A percentile compares a stretch with the other conserved stretches of the same genome.
phyloP scores from a whole-genome alignment of 35 echinoderm and acorn worm species.

The Nesometra sesokonis region DNA sequence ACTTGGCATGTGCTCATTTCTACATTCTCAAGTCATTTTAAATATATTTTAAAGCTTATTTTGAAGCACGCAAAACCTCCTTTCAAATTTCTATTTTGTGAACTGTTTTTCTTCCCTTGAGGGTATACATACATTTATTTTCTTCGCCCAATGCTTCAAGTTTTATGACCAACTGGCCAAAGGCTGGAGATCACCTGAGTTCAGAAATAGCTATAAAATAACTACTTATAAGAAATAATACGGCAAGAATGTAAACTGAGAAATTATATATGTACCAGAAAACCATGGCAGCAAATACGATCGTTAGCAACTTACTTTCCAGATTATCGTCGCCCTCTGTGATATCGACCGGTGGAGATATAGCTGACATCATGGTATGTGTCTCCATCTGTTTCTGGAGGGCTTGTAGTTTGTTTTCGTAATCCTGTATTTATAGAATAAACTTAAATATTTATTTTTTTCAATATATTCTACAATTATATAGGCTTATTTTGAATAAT shows the following conservation, averaged over 20 bases:
- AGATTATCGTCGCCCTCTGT: constrained; percentile 68
- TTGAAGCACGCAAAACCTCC: too few relatives aligned
- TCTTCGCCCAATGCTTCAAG: too few relatives aligned
- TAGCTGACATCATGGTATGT: constrained; percentile 53
- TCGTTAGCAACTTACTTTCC: constrained; percentile 98
- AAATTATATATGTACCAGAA: constrained; percentile 97
- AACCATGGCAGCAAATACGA: constrained; percentile 70
- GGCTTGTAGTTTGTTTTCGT: constrained; percentile 80
- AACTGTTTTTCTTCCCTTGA: too few relatives aligned
- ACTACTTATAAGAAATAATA: constrained; percentile 77
- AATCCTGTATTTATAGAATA: constrained; percentile 43
- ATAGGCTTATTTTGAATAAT: neutral
- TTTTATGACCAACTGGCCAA: too few relatives aligned
- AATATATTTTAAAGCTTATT: too few relatives aligned
- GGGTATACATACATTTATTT: too few relatives aligned
- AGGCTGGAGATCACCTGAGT: constrained; percentile 42
- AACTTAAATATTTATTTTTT: neutral
- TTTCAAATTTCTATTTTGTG: too few relatives aligned
- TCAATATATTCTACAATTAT: too few relatives aligned
- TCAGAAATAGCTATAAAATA: constrained; percentile 72
- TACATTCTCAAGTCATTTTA: too few relatives aligned
- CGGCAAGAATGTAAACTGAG: constrained; percentile 63
- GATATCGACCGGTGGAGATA: constrained; percentile 59
- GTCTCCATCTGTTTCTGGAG: constrained; percentile 88
- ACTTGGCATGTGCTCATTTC: too few relatives aligned